Conservation (phyloP, 2,888 invertebrate species). For the Chymomyza amoena region DNA sequence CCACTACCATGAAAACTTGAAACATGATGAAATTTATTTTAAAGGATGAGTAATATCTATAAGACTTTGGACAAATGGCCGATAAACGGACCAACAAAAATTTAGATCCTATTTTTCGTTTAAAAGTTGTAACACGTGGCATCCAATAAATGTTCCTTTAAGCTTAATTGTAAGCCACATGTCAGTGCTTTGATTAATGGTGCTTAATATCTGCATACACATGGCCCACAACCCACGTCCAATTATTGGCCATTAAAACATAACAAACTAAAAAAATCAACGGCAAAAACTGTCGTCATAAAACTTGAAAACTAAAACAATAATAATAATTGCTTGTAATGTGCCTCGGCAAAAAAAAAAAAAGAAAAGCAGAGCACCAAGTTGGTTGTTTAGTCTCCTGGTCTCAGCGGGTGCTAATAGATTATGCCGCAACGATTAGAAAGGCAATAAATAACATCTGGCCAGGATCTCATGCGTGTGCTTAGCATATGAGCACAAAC, state of each 20-base stretch:
- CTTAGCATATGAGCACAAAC: conserved; percentile 24
- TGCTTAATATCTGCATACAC: neutral
- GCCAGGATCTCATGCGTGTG: conserved; percentile 76
- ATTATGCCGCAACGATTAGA: conserved; percentile 78
- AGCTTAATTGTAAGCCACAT: conserved; percentile 1
- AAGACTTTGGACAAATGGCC: neutral
- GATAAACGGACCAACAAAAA: neutral
- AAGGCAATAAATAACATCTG: conserved; percentile 78
- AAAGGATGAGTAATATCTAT: neutral
- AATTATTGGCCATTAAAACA: conserved; percentile 42
- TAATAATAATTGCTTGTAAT: conserved; percentile 66
- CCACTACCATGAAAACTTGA: neutral
- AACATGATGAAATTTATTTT: neutral
- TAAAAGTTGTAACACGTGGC: neutral
- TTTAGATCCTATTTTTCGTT: neutral
- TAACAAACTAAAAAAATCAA: conserved; percentile 32
- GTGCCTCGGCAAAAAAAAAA: conserved; percentile 49
- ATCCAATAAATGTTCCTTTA: neutral
- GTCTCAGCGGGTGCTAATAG: conserved; percentile 66
- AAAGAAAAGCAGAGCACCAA: conserved; percentile 8
- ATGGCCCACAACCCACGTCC: neutral
- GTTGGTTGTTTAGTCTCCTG: neutral
- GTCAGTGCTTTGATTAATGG: conserved; percentile 48
- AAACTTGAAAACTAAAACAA: conserved; percentile 60
- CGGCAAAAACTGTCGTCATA: conserved; percentile 41